Conservation (phyloP, 2,888 invertebrate genomes). For the Caenorhabditis sulstoni region DNA sequence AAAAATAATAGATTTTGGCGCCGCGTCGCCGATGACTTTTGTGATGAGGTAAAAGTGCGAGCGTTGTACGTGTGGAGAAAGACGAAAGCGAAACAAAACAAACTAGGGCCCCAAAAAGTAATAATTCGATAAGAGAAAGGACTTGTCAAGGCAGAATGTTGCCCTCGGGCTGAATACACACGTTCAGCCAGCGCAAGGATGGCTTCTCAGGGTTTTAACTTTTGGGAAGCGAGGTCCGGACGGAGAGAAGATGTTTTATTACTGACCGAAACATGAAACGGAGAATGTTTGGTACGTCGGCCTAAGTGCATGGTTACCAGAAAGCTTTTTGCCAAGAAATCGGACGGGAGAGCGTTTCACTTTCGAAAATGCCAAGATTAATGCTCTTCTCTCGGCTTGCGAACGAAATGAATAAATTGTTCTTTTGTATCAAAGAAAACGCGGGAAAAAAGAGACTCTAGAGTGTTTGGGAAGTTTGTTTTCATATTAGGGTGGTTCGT, state of each 20-base stretch:
- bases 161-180: slow-evolving; percentile 59
- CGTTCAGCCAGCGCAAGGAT: slow-evolving; percentile 28
- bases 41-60: slow-evolving; percentile 21
- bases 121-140: slow-evolving; percentile 51
- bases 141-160: slow-evolving; percentile 48
- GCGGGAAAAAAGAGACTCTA: slow-evolving; percentile 16
- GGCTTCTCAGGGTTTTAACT: slow-evolving; percentile 40
- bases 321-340: slow-evolving; percentile 13
- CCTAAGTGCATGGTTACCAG: slow-evolving; percentile 33
- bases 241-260: slow-evolving; percentile 34
- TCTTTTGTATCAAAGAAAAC: slow-evolving; percentile 21
- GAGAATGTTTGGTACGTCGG: slow-evolving; percentile 18
- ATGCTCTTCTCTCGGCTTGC: too few species aligned
- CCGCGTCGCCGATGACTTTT: slow-evolving; percentile 15
- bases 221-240: neutral
- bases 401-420: slow-evolving; percentile 11
- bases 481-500: slow-evolving; percentile 54
- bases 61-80: neutral
- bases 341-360: neutral
- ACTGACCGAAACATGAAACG: slow-evolving; percentile 29
- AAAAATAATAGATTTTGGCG: slow-evolving; percentile 41
- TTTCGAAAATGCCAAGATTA: slow-evolving; percentile 8
- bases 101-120: slow-evolving; percentile 50
- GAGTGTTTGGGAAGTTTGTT: slow-evolving; percentile 53
- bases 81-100: slow-evolving; percentile 31